Percentiles rank a stretch among this genome's conserved stretches.
Evolutionary conservation across 2,113 vertebrate species (phyloP).

Genomic region (Prolemur simus): DNA sequence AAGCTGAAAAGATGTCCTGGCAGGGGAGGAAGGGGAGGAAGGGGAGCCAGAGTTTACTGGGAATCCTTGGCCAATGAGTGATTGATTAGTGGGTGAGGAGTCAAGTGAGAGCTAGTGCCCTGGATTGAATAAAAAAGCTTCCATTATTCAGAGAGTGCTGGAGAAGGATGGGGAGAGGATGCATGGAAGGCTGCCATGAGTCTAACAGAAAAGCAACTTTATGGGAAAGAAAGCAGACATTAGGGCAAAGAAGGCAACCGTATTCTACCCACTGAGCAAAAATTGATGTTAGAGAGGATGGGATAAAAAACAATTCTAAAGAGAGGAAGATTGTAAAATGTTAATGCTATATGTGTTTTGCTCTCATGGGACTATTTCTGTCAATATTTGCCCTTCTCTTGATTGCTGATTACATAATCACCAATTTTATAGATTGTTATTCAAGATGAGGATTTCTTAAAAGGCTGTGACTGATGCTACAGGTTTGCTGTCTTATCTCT

Average conservation of each 20-base stretch:
- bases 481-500: neutral
- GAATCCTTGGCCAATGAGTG: constrained; percentile 67
- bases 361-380: neutral
- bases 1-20: constrained; percentile 63
- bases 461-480: neutral
- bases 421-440: constrained; percentile 7
- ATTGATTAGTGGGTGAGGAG: constrained; percentile 76
- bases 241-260: constrained; percentile 50
- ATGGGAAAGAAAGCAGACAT: constrained; percentile 68
- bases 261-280: constrained; percentile 66
- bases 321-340: neutral
- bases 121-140: constrained; percentile 65
- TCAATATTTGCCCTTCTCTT: constrained; percentile 14
- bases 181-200: constrained; percentile 73
- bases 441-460: neutral
- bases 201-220: constrained; percentile 68
- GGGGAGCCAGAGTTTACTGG: constrained; percentile 75
- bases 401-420: constrained; percentile 21
- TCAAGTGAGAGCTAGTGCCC: constrained; percentile 73
- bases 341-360: neutral
- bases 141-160: constrained; percentile 62
- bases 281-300: constrained; percentile 33
- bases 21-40: constrained; percentile 52
- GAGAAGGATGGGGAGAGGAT: constrained; percentile 42
- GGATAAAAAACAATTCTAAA: constrained; percentile 8